Conservation (phyloP, 2,113 vertebrate genomes). For the Podarcis raffonei region DNA sequence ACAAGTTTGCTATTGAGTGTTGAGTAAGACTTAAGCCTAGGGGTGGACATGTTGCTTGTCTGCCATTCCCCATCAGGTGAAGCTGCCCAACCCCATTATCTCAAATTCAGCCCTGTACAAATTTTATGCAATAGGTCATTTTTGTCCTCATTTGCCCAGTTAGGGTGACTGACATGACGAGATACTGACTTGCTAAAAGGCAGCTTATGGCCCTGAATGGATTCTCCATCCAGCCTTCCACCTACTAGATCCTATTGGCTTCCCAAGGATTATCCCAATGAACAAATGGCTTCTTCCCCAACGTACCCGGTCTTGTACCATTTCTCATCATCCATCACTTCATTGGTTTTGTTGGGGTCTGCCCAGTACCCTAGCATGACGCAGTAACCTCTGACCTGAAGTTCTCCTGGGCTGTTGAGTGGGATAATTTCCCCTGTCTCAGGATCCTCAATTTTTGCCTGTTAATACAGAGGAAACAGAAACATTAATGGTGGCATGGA, state of each 20-base stretch:
- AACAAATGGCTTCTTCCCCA: background rate
- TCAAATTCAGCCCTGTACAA: background rate
- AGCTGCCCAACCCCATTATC: background rate
- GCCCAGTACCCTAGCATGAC: constrained; percentile 95
- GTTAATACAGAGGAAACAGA: constrained; percentile 12
- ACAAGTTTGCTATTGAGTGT: background rate
- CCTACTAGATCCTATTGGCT: background rate
- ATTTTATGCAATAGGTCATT: background rate
- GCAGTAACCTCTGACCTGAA: constrained; percentile 88
- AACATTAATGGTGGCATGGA: constrained; percentile 1
- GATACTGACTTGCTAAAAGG: background rate
- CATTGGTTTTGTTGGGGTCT: constrained; percentile 79
- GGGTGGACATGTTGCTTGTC: background rate
- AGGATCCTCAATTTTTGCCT: constrained; percentile 88
- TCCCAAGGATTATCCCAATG: background rate
- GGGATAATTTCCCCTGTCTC: constrained; percentile 70
- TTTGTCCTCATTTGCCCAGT: background rate
- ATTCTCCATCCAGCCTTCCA: background rate
- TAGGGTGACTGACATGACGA: background rate
- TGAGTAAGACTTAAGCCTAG: background rate
- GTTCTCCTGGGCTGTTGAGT: constrained; percentile 83
- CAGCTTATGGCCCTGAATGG: background rate
- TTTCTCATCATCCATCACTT: constrained; percentile 76
- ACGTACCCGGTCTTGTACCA: constrained; percentile 98
- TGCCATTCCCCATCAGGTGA: background rate